phyloP scores from a whole-genome alignment of 2,797 vertebrate species.

The Leptodactylus fallax region DNA sequence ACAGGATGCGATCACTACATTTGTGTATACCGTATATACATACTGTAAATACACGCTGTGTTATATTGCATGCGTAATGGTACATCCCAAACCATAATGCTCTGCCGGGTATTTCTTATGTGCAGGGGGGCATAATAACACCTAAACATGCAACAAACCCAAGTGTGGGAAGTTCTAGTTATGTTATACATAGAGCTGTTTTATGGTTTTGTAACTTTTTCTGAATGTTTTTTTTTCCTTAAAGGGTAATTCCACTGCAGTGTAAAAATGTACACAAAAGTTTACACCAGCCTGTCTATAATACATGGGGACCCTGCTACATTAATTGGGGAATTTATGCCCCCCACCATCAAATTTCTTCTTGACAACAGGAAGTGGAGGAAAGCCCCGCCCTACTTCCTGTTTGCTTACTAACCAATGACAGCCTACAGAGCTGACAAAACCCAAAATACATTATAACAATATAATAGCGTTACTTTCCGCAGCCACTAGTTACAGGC shows the following conservation, averaged over 20 bases:
- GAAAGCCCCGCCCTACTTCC: neutral
- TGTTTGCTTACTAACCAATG: neutral
- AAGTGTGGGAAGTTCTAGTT: neutral
- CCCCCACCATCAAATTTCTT: neutral
- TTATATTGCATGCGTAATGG: neutral
- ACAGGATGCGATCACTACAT: neutral
- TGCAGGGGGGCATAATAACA: neutral
- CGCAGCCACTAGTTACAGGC: too few relatives aligned
- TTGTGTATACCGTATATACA: slow-evolving; percentile 5
- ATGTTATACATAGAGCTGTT: neutral
- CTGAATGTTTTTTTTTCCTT: neutral
- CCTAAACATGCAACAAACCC: neutral
- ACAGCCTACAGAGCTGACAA: neutral
- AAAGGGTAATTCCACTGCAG: neutral
- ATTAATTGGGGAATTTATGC: too few relatives aligned
- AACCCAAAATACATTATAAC: neutral
- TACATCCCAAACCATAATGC: neutral
- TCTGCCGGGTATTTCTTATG: neutral
- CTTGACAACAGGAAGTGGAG: neutral
- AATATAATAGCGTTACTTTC: neutral
- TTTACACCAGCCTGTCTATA: neutral
- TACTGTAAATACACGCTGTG: neutral
- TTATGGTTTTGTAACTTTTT: neutral
- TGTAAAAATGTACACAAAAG: neutral
- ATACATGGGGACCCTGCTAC: neutral